Base-by-base conservation (phyloP, 2,113 vertebrate genomes). In the Callithrix jacchus region DNA sequence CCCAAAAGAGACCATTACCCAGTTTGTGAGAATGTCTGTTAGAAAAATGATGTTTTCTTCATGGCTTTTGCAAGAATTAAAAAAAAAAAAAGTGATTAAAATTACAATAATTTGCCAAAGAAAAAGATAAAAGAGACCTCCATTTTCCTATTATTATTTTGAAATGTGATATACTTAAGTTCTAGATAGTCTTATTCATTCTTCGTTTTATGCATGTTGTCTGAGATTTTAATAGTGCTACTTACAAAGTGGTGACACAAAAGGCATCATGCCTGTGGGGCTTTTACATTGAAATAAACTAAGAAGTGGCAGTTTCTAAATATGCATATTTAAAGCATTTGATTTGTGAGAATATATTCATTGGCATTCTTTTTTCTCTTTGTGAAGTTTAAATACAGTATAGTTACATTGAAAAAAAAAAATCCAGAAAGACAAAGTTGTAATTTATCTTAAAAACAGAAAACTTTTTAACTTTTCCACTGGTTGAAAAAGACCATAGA, bases 271-370 rank as follows among this genome's bases (percentile, higher is more conserved):
- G 45, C 25, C 20, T 86, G 2, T 32, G 35, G 30, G 35, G 32
- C 35, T 95, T 96, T 95, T 82, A 91, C 61, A 45, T 40, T 74
- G 20, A 97, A 93, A 77, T 77, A 73, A 92, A 87, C 25, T 87
- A 82, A 58, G 35, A 90, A 90, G 23, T 79, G 14, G 35, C 30
- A 95, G 10, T 70, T 97, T 97, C 81, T 76, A 84, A 87, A 61
- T 58, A 93, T 66, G 56, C 16, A 61, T 14, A 74, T 81, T 32
- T 94, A 89, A 73, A 71, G 47, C 25, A 49, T 54, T 91, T 96
- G 35, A 85, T 35, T 96, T 58, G 88, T 88, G 70, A 93, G 25
- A 93, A 96, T 79, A 21, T 74, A 80, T 56, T 77, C 42, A 89
- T n/a, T 52, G 32, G 5, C 25, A 83, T 52, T 93, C 45, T 88